Conservation (phyloP, 2,113 vertebrate genomes). For the Australoheros scitulus region DNA sequence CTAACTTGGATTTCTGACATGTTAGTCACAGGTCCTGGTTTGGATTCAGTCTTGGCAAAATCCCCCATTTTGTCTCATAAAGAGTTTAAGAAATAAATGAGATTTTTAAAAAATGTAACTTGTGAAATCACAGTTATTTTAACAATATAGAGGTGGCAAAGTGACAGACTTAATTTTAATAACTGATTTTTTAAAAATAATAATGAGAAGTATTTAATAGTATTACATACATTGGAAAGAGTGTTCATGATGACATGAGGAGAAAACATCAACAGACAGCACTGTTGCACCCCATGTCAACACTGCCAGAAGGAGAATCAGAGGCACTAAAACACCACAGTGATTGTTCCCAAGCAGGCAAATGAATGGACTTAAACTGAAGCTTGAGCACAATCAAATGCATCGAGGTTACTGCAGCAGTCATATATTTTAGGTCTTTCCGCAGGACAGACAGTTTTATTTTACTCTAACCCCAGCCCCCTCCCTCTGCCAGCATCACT, state of each 20-base stretch:
- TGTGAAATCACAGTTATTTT: neutral
- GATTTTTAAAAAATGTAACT: neutral
- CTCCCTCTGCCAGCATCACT: neutral
- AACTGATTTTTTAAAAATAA: neutral
- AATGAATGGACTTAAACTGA: neutral
- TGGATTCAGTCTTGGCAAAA: neutral
- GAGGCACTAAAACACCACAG: neutral
- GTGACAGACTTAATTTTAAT: neutral
- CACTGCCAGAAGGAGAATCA: neutral
- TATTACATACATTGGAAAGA: neutral
- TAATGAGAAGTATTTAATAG: neutral
- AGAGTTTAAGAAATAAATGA: neutral
- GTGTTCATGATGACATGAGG: neutral
- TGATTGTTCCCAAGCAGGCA: neutral
- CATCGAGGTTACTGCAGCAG: neutral
- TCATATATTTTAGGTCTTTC: neutral
- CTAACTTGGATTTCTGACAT: neutral
- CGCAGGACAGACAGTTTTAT: neutral
- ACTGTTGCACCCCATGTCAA: accelerated
- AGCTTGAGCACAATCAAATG: neutral
- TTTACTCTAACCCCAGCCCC: neutral
- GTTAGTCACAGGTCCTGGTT: neutral
- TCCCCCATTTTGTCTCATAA: neutral
- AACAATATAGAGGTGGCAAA: neutral
- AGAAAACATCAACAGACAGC: neutral